Evolutionary conservation across 2,797 vertebrate species (phyloP), one percentile per base, ranked within the genome.

Genomic region (Mallotus villosus): DNA sequence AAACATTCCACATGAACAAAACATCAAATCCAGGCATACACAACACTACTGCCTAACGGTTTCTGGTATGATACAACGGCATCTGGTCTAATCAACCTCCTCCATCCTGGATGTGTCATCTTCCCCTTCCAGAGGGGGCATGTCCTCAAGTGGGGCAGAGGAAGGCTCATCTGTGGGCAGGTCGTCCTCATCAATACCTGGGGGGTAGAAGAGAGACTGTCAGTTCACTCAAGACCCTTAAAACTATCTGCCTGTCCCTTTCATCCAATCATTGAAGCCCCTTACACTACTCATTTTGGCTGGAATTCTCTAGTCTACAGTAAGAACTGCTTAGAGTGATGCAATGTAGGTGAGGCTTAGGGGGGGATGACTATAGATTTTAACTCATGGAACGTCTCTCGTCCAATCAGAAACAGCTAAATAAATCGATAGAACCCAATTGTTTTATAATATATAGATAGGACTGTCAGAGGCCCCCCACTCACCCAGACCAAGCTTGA

Each of bases 141-240:
- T 98, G 78, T 98, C 96, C 68, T 98, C 97, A 0, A 89, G 82
- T 2, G 94, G 93, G 0, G 93, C 93, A 1, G 92, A 77, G 2
- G 84, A 85, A 1, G 87, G 74, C 5, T 97, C 96, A 0, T 98
- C 97, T 37, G 94, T 82, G 19, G 92, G 81, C 51, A 92, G 61
- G 59, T 98, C 96, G 37, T 98, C 97, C 70, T 98, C 97, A 68
- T 99, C 97, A 27, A 98, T 99, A 75, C 97, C 97, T 99, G 74
- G 60, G 17, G 7, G 61, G 41, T 4, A 1, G 61, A 65, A 2
- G 51, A 25, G 12, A 5, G 0, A 51, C 29, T 1, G 6, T 55
- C 24, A 74, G 51, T 74, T 11, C 6, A 34, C n/a, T n/a, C 51
- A n/a, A 55, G 17, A 17, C 49, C 17, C 49, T 14, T 14, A 4